Base-by-base conservation (phyloP, 2,797 vertebrate species). In the Cottoperca gobio region DNA sequence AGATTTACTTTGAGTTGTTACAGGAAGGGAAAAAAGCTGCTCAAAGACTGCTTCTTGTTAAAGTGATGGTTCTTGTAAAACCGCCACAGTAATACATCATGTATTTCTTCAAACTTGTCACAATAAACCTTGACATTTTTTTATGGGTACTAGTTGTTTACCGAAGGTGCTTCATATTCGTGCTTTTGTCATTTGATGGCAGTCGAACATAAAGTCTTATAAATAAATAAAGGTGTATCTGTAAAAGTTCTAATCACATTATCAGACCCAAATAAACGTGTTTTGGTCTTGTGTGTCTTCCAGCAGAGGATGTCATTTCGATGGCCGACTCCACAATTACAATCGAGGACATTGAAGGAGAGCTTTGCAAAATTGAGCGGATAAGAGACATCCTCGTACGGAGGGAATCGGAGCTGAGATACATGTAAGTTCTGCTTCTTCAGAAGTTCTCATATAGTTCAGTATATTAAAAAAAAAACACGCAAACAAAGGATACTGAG, bases 361-460 rank as follows among this genome's bases (percentile, higher is more conserved):
- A 98, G 84, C 94, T 98, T 50, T 95, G 96, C 90, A 96, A 95
- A 85, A 97, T 98, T 0, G 97, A 97, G 88, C 88, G 95, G 71
- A 95, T 97, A 82, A 91, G 95, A 60, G 96, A 97, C 85, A 90
- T 96, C 65, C 92, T 98, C 46, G 95, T 98, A 54, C 92, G 96
- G 70, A 93, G 96, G 77, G 97, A 98, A 68, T 98, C 97, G 0
- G 97, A 98, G 90, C 96, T 98, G 61, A 92, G 97, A 88, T 97
- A 97, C 92, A 97, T 97, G 97, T 97, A 89, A 96, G 96, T 59
- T 45, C 46, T 48, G 12, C 31, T 28, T 76, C n/a, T n/a, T n/a
- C n/a, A n/a, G n/a, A n/a, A 17, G 1, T 12, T 8, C 37, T 57
- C n/a, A n/a, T 28, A n/a, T n/a, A n/a, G 2, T 40, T 19, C 26